Base-by-base conservation (phyloP, 2,113 vertebrate species). In the Orientallactaga bullata region DNA sequence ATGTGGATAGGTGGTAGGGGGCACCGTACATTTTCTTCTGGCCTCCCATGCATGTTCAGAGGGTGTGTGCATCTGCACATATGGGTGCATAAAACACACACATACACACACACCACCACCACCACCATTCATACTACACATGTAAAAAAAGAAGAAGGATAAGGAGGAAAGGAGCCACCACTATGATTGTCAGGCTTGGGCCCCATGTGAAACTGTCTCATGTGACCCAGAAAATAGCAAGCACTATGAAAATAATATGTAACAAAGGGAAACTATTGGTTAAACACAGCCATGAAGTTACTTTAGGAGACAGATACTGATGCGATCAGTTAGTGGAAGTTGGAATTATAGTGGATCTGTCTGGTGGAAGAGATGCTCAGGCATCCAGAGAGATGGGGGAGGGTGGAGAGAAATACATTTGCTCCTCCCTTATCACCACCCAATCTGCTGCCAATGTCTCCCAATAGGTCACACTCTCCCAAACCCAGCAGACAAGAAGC, bases 141-240 rank as follows among this genome's bases (percentile, higher is more conserved):
- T 47, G 42, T 8, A 47, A 47, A 47, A 47, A 47, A 47, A 47
- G 8, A 47, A 47, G 8, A 47, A 47, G 8, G 8, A 47, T 5
- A 8, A 47, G 42, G 42, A 47, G 8, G 42, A 47, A 8, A 47
- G 42, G 8, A 47, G 42, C 42, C 8, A 47, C 5, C 42, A 47
- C 8, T 47, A 47, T 69, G 60, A 63, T 58, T 76, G 32, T 88
- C 58, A 78, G 37, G 35, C 7, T 37, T 85, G 84, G 66, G 24
- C 79, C 88, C 93, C 47, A 47, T 26, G 55, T 21, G 61, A 42
- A 91, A 21, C 63, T n/a, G 0, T 28, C 39, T 39, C 32, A 24
- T 47, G 71, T 76, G 37, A 87, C 58, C 69, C 24, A 72, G 35
- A 63, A 73, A 78, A 88, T 12, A 88, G 71, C 87, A 87, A 58